A percentile compares a stretch with the other conserved stretches of the same genome.
Conservation (phyloP, 2,888 invertebrate species). For the Dolichomitus sp. region DNA sequence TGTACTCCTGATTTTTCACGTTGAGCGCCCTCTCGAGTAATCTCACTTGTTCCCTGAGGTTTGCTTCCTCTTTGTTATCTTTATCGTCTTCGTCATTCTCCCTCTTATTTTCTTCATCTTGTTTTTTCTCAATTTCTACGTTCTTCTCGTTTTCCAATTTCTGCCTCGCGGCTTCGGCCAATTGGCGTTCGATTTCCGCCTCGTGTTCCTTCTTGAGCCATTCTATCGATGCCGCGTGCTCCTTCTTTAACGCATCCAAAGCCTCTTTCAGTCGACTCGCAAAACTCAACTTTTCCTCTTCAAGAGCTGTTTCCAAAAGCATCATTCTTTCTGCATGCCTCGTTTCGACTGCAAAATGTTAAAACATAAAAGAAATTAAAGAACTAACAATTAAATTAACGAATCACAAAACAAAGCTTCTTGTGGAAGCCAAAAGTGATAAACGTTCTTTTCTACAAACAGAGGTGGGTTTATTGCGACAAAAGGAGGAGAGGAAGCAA, state of each 20-base stretch:
- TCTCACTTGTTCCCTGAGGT: constrained; percentile 90
- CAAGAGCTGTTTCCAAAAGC: constrained; percentile 74
- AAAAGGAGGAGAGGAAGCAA: too few species aligned
- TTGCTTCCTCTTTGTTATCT: constrained; percentile 47
- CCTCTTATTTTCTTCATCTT: neutral
- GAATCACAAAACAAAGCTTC: too few species aligned
- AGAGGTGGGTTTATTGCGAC: too few species aligned
- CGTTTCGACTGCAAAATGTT: constrained; percentile 80
- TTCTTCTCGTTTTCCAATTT: constrained; percentile 66
- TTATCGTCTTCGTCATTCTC: neutral
- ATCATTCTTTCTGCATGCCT: constrained; percentile 76
- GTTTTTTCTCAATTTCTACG: constrained; percentile 8
- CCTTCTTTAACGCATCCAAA: constrained; percentile 76
- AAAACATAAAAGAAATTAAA: too few species aligned
- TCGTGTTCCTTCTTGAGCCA: constrained; percentile 87
- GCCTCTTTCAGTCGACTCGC: constrained; percentile 77
- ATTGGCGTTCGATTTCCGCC: constrained; percentile 87
- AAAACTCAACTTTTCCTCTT: constrained; percentile 78
- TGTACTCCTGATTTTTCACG: constrained; percentile 93
- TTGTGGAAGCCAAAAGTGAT: too few species aligned
- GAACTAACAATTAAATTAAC: too few species aligned
- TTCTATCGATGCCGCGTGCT: constrained; percentile 79
- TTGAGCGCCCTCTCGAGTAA: constrained; percentile 95
- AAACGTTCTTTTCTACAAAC: too few species aligned
- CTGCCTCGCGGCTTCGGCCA: constrained; percentile 86